Percentiles rank a stretch among this genome's conserved stretches.
These are phyloP conservation scores for Tetramorium bicarinatum DNA, from an alignment of 2,888 invertebrate genomes.

Conservation along the genomic window DNA sequence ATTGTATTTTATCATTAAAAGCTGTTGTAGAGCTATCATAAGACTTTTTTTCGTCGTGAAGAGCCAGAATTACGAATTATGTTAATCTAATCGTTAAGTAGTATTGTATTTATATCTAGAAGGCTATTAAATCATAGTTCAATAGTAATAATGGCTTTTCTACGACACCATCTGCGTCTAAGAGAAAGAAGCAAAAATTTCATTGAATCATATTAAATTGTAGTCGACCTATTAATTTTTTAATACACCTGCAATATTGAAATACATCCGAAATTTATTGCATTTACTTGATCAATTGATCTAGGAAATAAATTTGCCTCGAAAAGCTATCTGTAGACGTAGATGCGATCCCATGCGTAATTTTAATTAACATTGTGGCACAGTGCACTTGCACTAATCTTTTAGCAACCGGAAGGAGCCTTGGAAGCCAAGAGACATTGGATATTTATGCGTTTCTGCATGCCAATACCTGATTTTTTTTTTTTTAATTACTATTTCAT, in stretches of 20 bases:
- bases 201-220: background rate
- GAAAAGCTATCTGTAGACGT: background rate
- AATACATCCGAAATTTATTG: background rate
- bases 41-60: background rate
- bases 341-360: conserved; percentile 19
- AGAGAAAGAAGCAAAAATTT: background rate
- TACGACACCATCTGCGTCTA: conserved; percentile 25
- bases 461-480: conserved; percentile 1
- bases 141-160: conserved; percentile 39
- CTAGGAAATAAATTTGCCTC: background rate
- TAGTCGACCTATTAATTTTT: background rate
- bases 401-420: conserved; percentile 57
- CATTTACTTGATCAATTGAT: background rate
- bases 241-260: background rate
- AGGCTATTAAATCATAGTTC: background rate
- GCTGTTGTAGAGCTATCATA: conserved; percentile 13
- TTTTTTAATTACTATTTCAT: conserved; percentile 71
- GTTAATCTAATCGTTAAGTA: background rate
- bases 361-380: conserved; percentile 35
- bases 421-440: conserved; percentile 35
- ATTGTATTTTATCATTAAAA: conserved; percentile 24
- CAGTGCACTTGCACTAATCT: conserved; percentile 27
- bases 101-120: background rate
- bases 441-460: conserved; percentile 37
- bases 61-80: conserved; percentile 27